Evolutionary conservation across 2,888 invertebrate species (phyloP), one percentile per base, ranked within the genome.

Genomic region (Clepsis dumicolana): DNA sequence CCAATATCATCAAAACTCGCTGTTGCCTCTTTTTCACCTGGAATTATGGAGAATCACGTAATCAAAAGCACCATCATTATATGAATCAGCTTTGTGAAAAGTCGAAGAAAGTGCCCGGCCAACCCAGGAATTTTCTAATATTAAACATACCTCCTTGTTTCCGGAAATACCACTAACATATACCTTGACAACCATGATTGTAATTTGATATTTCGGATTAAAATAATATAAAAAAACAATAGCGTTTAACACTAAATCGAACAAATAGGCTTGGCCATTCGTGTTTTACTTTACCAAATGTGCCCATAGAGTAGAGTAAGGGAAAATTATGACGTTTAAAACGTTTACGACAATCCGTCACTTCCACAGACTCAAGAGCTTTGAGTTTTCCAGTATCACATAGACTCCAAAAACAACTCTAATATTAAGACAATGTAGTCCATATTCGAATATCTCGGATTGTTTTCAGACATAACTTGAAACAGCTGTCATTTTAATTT

Each of bases 1-100:
- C 98, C 81, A 99, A 93, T 83, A 98, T 97, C 96, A 99, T 97
- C 79, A 97, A 90, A 66, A 99, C 98, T 74, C 98, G 95, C 87
- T 98, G 98, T 88, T 99, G 99, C 78, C 98, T 95, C 91, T 99
- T 99, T 91, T 98, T 98, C 75, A 99, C 98, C 99, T 99, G 86
- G 68, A 93, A 91, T 75, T 74, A 75, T 70, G 50, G 69, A 72
- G 75, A 75, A 82, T 87, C 87, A 90, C 87, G 89, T 89, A 90
- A 88, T 86, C 83, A 81, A 85, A 85, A 86, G 84, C 84, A 84
- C 44, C 44, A 84, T 81, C 77, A 83, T 80, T 80, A 79, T 79
- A 84, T 88, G 89, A 92, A 87, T 90, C 89, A 90, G 86, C 78
- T 77, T 77, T 72, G 77, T 78, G 82, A 87, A 85, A 86, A 82